These are phyloP conservation scores for Arremon brunneinucha DNA, from an alignment of 2,797 vertebrate species.

Conservation along the genomic window DNA sequence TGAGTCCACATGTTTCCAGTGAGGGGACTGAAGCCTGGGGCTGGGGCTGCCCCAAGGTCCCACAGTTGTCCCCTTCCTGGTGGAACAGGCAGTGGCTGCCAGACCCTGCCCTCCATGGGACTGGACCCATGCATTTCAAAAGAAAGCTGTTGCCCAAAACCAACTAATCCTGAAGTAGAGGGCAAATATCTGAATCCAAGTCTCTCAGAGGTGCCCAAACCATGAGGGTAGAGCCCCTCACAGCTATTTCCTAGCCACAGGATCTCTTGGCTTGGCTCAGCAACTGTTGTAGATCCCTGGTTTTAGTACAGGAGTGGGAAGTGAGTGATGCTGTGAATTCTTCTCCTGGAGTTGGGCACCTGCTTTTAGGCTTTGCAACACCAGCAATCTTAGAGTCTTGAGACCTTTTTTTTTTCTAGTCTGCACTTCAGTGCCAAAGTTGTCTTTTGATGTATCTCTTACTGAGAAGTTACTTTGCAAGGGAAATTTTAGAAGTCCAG, in stretches of 20 bases:
- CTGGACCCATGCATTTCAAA: background rate
- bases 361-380: background rate
- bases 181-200: background rate
- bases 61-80: too few species aligned
- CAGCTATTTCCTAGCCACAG: fast-evolving
- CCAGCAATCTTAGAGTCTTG: background rate
- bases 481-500: background rate
- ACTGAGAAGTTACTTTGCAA: background rate
- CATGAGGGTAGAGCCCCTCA: background rate
- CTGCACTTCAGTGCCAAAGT: background rate
- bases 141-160: background rate
- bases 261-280: fast-evolving
- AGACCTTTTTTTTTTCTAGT: background rate
- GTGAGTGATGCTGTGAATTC: background rate
- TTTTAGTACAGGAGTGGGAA: fast-evolving
- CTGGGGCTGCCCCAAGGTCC: fast-evolving
- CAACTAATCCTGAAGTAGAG: background rate
- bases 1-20: background rate
- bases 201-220: background rate
- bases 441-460: background rate
- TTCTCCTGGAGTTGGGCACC: background rate
- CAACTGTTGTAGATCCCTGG: background rate
- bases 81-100: background rate
- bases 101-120: fast-evolving
- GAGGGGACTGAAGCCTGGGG: fast-evolving